Evolutionary conservation across 2,113 vertebrate genomes (phyloP), one percentile per base, ranked within the genome.

Genomic region (Coracopsis vasa): DNA sequence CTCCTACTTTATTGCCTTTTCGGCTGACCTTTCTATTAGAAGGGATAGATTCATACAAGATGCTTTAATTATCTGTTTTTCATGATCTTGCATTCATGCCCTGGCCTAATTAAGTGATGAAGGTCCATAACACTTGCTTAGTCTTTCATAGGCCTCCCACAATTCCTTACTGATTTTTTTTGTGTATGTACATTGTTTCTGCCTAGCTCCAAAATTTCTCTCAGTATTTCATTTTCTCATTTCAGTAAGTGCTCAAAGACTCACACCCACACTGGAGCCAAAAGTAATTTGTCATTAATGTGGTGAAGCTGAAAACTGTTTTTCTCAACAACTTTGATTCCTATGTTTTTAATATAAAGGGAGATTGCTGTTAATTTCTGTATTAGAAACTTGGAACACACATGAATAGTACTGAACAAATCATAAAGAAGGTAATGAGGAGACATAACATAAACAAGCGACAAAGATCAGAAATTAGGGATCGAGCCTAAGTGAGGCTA

Each of bases 401-500:
- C 24, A 31, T n/a, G 9, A 10, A 60, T 28, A 60, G 13, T 27
- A 64, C 9, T 56, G 29, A 82, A 54, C 7, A 82, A 71, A 54
- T 42, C 10, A 33, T 42, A 80, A 84, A 28, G 66, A 74, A 58
- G 0, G 6, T 78, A 71, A 60, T 71, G 17, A 77, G 41, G 47
- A 48, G 15, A 39, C 15, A 29, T 48, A 44, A 39, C 15, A 29
- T 48, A 44, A 92, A 58, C 8, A 71, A 62, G 16, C 6, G 17
- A 39, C 9, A 50, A 81, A 85, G 19, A 37, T 42, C 42, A 67
- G 56, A 88, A 88, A 86, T 42, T 37, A 79, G 21, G 21, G 28
- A 35, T 3, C 19, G 8, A 61, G 9, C 0, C 1, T 54, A 54
- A 88, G 19, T 23, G 7, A 70, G 0, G 1, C 5, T 79, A 41